Evolutionary conservation across 2,113 vertebrate genomes (phyloP), one percentile per base, ranked within the genome.

Genomic region (Dasyprocta punctata): DNA sequence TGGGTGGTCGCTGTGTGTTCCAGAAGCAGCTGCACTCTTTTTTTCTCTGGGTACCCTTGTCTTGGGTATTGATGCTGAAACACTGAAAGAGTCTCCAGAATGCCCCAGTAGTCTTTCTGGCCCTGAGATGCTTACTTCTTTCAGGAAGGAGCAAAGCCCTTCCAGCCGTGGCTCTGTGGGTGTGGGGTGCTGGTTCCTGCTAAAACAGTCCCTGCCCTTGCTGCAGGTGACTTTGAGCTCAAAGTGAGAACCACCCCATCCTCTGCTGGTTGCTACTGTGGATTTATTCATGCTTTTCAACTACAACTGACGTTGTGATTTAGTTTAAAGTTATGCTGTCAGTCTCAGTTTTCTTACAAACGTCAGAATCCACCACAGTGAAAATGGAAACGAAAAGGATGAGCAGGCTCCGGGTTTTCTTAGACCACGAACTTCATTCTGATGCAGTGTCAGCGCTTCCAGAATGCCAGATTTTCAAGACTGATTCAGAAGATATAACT

Each of bases 311-410:
- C 81, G 60, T 95, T 97, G 52, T 92, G 26, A 90, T 92, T 94
- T 93, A 58, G 10, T 95, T 98, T 97, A 90, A 96, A 95, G 92
- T 96, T 95, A 47, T 95, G 89, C 95, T 41, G 65, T 96, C 95
- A 92, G n/a, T 89, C 78, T 82, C 75, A 56, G 83, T 97, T 97
- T 96, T 94, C 97, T 92, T 75, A 95, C 41, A 0, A 0, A 26
- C 3, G 61, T 96, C 92, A 89, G 89, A 38, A 89, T 90, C 80
- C 96, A 87, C 95, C 89, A 97, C 97, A 97, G 90, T 92, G 44
- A 61, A 11, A 97, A 91, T 97, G 97, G 96, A 97, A 63, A 30
- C 65, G 78, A 12, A 54, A 33, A 95, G 47, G 20, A 30, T 9
- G 3, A 41, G 12, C 2, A 13, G 38, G 19, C 8, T 52, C 36